Evolutionary conservation across 2,797 vertebrate species (phyloP).

Genomic region (Clarias platycephalus): DNA sequence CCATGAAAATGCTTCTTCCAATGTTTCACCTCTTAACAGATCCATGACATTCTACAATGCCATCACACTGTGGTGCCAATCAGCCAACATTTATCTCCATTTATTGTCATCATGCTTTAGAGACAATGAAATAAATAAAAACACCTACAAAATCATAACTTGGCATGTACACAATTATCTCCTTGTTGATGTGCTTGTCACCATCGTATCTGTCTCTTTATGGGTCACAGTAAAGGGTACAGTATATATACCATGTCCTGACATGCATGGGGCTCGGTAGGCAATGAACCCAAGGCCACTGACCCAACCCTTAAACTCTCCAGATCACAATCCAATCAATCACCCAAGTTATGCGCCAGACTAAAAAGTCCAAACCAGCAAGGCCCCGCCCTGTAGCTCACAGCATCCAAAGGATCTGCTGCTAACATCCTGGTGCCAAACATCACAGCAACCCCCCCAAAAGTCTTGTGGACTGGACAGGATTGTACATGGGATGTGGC

Average conservation of each 20-base stretch:
- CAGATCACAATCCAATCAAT: background rate
- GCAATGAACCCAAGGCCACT: no score
- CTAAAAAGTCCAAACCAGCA: background rate
- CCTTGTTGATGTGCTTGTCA: slow-evolving; percentile 54
- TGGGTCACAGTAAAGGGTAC: background rate
- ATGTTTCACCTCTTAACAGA: slow-evolving; percentile 2
- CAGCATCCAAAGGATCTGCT: background rate
- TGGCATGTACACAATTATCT: slow-evolving; percentile 37
- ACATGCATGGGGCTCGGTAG: no score
- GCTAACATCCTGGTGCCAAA: background rate
- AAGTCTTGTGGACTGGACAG: no score
- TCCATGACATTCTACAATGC: background rate
- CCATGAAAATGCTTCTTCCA: background rate
- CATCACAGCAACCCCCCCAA: no score
- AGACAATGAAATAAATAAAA: background rate
- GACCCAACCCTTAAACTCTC: no score
- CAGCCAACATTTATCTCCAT: slow-evolving; percentile 2
- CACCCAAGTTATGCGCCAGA: background rate
- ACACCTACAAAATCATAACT: slow-evolving; percentile 54
- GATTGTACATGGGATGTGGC: no score
- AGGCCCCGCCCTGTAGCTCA: no score
- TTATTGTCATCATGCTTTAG: background rate
- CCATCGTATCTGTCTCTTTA: slow-evolving; percentile 50
- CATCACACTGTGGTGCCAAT: background rate
- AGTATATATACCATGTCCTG: no score